Conservation (phyloP, 2,113 vertebrate species). For the Pseudolaguvia tuberculata region DNA sequence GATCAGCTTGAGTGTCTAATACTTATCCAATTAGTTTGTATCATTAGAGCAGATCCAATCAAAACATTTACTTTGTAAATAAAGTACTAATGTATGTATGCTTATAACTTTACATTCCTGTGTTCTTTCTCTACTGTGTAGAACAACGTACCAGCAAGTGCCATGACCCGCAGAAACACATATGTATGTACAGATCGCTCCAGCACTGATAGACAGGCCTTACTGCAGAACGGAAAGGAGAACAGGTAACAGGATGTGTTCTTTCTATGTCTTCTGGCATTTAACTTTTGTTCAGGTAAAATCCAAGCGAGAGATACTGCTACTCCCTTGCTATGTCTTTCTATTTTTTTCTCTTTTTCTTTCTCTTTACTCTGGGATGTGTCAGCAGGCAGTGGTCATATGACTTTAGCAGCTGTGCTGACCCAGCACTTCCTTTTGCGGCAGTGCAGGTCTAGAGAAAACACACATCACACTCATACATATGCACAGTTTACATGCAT, state of each 20-base stretch:
- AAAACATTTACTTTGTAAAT: neutral
- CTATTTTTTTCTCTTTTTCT: neutral
- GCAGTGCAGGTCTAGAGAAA: slow-evolving; percentile 46
- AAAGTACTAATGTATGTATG: neutral
- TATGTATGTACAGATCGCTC: slow-evolving; percentile 88
- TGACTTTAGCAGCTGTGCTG: slow-evolving; percentile 3
- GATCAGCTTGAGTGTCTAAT: neutral
- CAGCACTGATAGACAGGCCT: slow-evolving; percentile 74
- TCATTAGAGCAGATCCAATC: neutral
- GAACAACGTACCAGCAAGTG: slow-evolving; percentile 85
- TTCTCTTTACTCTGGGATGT: slow-evolving; percentile 4
- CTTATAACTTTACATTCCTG: neutral
- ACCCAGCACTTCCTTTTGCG: slow-evolving; percentile 44
- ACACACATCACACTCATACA: neutral
- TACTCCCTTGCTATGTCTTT: neutral
- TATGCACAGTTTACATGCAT: neutral
- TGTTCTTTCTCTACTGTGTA: slow-evolving; percentile 44
- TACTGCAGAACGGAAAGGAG: slow-evolving; percentile 87
- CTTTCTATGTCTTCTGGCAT: neutral
- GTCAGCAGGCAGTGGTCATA: slow-evolving; percentile 8
- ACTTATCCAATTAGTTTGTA: neutral
- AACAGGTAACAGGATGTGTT: slow-evolving; percentile 73
- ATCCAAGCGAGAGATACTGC: neutral
- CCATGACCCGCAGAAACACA: slow-evolving; percentile 87
- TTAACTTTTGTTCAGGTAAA: slow-evolving; percentile 6